phyloP scores from a whole-genome alignment of 2,113 vertebrate species.

The Hippocampus barbouri region DNA sequence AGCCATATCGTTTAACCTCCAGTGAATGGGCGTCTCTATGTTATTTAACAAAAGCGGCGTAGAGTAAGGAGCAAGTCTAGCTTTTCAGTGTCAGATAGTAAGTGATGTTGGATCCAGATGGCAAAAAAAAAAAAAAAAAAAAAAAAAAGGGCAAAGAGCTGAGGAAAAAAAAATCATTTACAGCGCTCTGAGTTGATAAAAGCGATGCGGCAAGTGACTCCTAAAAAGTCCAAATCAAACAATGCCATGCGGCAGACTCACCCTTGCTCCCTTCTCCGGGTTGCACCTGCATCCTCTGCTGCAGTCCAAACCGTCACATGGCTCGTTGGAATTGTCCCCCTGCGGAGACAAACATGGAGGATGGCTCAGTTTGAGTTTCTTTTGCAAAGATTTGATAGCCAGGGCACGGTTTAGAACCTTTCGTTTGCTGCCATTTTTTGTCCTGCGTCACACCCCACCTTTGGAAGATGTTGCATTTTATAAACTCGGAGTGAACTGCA shows the following conservation, averaged over 20 bases:
- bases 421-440: background rate
- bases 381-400: background rate
- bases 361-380: background rate
- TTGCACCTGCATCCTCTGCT: conserved; percentile 77
- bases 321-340: conserved; percentile 73
- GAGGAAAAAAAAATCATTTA: background rate
- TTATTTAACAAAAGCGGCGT: conserved; percentile 40
- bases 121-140: conserved; percentile 22
- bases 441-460: background rate
- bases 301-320: conserved; percentile 80
- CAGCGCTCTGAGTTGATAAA: too few relatives aligned
- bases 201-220: background rate
- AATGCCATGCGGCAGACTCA: conserved; percentile 51
- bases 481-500: conserved; percentile 22
- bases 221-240: background rate
- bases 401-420: too few relatives aligned
- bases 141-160: conserved; percentile 10
- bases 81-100: conserved; percentile 59
- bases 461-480: background rate
- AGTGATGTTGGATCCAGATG: conserved; percentile 57
- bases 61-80: conserved; percentile 50
- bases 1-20: conserved; percentile 43
- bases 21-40: conserved; percentile 26
- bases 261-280: conserved; percentile 84
- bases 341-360: conserved; percentile 37